These are phyloP conservation scores for Homarus gammarus DNA, from an alignment of 2,888 invertebrate genomes.

Conservation along the genomic window DNA sequence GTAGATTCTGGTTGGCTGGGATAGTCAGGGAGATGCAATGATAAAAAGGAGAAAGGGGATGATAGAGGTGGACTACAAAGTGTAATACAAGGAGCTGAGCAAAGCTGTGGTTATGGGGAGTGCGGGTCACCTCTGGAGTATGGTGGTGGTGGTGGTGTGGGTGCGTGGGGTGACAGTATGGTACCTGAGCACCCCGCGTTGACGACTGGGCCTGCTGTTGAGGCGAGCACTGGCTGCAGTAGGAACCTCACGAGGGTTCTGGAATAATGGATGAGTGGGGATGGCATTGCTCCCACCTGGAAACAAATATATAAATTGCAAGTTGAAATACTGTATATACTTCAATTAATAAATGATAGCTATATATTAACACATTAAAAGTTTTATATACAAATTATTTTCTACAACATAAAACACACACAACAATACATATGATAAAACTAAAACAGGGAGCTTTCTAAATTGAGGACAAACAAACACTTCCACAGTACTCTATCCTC, in stretches of 20 bases:
- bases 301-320: not conserved
- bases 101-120: constrained; percentile 54
- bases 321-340: not conserved
- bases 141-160: constrained; percentile 74
- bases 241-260: constrained; percentile 74
- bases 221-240: constrained; percentile 61
- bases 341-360: not conserved
- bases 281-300: constrained; percentile 71
- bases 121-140: constrained; percentile 75
- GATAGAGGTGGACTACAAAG: not conserved
- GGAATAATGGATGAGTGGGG: constrained; percentile 75
- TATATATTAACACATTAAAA: too few species aligned
- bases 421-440: too few species aligned
- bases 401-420: too few species aligned
- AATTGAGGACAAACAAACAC: too few species aligned
- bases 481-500: too few species aligned
- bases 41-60: not conserved
- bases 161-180: constrained; percentile 68
- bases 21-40: not conserved
- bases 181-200: constrained; percentile 75
- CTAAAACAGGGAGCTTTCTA: too few species aligned
- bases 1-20: not conserved
- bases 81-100: constrained; percentile 13
- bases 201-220: constrained; percentile 68
- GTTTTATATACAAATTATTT: too few species aligned